Evolutionary conservation across 2,797 vertebrate genomes (phyloP), one percentile per base, ranked within the genome.

Genomic region (Anableps anableps): DNA sequence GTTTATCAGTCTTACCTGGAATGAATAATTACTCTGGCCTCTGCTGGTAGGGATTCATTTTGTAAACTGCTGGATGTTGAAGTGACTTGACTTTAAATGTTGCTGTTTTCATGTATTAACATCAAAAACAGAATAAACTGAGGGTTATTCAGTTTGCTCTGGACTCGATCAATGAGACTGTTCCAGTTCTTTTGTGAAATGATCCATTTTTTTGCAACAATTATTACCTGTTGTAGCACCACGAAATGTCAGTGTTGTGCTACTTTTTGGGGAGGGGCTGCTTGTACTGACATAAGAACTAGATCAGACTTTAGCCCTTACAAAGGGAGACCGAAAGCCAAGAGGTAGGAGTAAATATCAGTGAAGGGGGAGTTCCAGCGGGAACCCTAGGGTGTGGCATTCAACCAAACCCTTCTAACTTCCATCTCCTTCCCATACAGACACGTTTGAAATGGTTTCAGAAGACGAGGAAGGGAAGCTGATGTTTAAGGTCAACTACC

Each of bases 391-490:
- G 50, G n/a, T n/a, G n/a, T n/a, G n/a, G n/a, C n/a, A n/a, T n/a
- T n/a, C n/a, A n/a, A n/a, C n/a, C 38, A 23, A 11, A 55, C 16
- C 23, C 11, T 26, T 7, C 31, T 64, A 48, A 71, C 29, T 6
- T 68, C 11, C 14, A 29, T 84, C 45, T 72, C 16, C 34, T 75
- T 29, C 78, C 62, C 79, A 0, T 70, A 8, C 85, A 99, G 98
- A 99, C 93, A 99, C 99, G 0, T 99, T 99, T 89, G 99, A 99
- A 93, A 99, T 99, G 98, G 99, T 99, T 87, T 97, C 97, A 26
- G 99, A 99, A 93, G 98, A 99, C 4, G 98, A 99, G 41, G 99
- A 99, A 0, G 97, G 98, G 23, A 99, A 99, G 79, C 90, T 99
- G 91, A 96, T 98, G 90, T 99, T 99, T 89, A 99, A 99, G 94